Base-by-base conservation (phyloP, 2,113 vertebrate species). In the Boleophthalmus pectinirostris region DNA sequence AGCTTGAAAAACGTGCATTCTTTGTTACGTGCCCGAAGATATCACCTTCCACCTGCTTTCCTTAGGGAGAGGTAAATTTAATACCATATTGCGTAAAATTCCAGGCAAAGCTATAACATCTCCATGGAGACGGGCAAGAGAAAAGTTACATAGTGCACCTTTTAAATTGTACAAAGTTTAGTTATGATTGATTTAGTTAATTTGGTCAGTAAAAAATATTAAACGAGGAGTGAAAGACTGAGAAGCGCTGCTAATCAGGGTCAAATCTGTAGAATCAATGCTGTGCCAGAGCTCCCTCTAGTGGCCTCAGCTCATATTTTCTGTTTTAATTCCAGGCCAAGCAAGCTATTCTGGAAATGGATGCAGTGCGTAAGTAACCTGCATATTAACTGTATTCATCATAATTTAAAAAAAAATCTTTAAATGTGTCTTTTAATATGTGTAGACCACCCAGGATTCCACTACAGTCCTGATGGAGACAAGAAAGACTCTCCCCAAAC, bases 311-410 rank as follows among this genome's bases (percentile, higher is more conserved):
- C 18, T 33, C 18, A 21, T 43, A 43, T n/a, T 38, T 13, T 24
- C 47, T 77, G 58, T 21, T 73, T 74, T 61, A 7, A 56, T 94
- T 94, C 23, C 85, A 99, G 98, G 98, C 98, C 79, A 99, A 99
- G 74, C 96, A 98, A 91, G 98, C 96, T 29, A 98, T 99, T 94
- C 90, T 99, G 25, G 97, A 99, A 89, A 99, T 99, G 97, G 98
- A 99, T 90, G 95, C 95, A 38, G 94, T 95, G 80, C 93, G 97
- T 99, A 95, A 98, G 97, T 98, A 47, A 23, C 5, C 14, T 1
- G 29, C 47, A 8, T 24, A 14, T 16, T n/a, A 8, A 21, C 51
- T 54, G 18, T 54, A 21, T 21, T 54, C 9, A 7, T 54, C 2
- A 21, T n/a, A 15, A 15, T 58, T n/a, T 6, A 58, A 25, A 25